Evolutionary conservation across 2,113 vertebrate genomes (phyloP), one percentile per base, ranked within the genome.

Genomic region (Motacilla tschutschensis): DNA sequence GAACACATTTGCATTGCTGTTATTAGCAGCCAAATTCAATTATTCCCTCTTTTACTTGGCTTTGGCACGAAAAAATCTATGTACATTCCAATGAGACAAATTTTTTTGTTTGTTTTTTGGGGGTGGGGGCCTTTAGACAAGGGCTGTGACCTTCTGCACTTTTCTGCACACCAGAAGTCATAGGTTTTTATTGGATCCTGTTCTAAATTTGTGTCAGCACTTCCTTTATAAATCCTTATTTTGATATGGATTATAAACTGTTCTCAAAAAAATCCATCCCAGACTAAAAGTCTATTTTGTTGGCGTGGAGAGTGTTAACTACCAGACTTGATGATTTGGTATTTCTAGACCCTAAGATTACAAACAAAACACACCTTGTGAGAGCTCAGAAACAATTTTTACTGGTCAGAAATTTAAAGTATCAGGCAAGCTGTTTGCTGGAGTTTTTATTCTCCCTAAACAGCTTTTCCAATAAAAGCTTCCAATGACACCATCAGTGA

Each of bases 151-250:
- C 75, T 83, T 79, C 65, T 60, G 40, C 54, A 86, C 48, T 44
- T 80, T 88, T 88, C 47, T 79, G 35, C 28, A 40, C 81, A 83
- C 36, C 57, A 90, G 43, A 73, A 91, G 60, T 28, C 71, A 73
- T 15, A 43, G 1, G 7, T 85, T 94, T 94, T 79, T 75, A 69
- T 66, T 94, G 86, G 92, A 88, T 55, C 19, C 12, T 72, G 29
- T 41, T 66, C 78, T 85, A 90, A 79, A 60, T 79, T 76, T 80
- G 76, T 83, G 79, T 91, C 94, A 92, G 93, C 62, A 85, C 33
- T 93, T 91, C 50, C 54, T 72, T 88, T 85, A 85, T 85, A 80
- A 92, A 71, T 83, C 14, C 29, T 71, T 91, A 78, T 94, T 93
- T 90, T 85, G 72, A 78, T 90, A 88, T 8, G 54, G 75, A 92